Percentiles rank a stretch among this genome's conserved stretches.
Evolutionary conservation across 1,140 invertebrate species (phyloP).

Genomic region (Drosophila mayri): DNA sequence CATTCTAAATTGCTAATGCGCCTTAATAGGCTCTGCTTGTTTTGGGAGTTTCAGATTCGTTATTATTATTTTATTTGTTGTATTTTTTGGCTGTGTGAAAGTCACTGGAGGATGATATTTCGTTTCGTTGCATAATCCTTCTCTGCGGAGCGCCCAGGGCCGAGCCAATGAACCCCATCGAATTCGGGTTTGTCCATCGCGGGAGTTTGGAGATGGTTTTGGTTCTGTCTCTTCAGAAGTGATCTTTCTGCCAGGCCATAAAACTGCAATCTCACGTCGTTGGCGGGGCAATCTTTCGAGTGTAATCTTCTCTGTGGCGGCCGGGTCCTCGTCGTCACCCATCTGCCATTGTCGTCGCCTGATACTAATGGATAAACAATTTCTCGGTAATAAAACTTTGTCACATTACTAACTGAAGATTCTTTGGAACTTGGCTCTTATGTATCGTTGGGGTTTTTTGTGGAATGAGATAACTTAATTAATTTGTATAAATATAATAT

Average conservation of each 20-base stretch:
- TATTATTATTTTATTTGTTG: slow-evolving; percentile 10
- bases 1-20: slow-evolving; percentile 79
- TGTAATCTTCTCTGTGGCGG: slow-evolving; percentile 53
- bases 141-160: slow-evolving; percentile 20
- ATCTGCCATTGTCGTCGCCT: slow-evolving; percentile 22
- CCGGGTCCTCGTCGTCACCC: slow-evolving; percentile 26
- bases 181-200: slow-evolving; percentile 35
- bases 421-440: background rate
- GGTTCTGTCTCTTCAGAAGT: slow-evolving; percentile 20
- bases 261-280: slow-evolving; percentile 77
- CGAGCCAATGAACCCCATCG: slow-evolving; percentile 71
- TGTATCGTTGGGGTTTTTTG: background rate
- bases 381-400: slow-evolving; percentile 58
- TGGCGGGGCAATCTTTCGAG: slow-evolving; percentile 65
- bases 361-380: slow-evolving; percentile 61
- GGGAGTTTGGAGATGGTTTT: background rate
- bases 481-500: background rate
- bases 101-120: slow-evolving; percentile 73
- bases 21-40: slow-evolving; percentile 71
- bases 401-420: slow-evolving; percentile 9
- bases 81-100: slow-evolving; percentile 43
- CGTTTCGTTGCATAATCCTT: slow-evolving; percentile 79
- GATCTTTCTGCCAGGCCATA: slow-evolving; percentile 58
- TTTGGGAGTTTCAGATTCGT: slow-evolving; percentile 30
- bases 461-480: background rate